Percentiles rank a stretch among this genome's conserved stretches.
Evolutionary conservation across 2,888 invertebrate species (phyloP).

Genomic region (Lapara coniferarum): DNA sequence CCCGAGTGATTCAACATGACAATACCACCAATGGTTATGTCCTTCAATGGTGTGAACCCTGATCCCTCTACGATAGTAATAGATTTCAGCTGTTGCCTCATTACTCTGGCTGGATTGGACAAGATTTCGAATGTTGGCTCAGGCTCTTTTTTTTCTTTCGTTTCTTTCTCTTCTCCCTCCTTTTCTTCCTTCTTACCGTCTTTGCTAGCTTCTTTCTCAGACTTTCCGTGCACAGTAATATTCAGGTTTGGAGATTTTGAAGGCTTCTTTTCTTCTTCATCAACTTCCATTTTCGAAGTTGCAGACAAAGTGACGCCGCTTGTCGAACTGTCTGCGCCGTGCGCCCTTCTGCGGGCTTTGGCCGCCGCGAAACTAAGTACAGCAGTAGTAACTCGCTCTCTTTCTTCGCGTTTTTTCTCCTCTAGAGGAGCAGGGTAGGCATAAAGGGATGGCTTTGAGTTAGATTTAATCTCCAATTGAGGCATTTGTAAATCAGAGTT

Average conservation of each 20-base stretch:
- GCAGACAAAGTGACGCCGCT: constrained; percentile 80
- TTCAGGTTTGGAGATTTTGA: constrained; percentile 78
- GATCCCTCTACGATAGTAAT: constrained; percentile 91
- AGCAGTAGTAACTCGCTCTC: constrained; percentile 98
- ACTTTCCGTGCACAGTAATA: constrained; percentile 77
- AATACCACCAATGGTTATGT: constrained; percentile 97
- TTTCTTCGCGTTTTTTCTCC: constrained; percentile 98
- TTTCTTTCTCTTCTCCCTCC: constrained; percentile 73
- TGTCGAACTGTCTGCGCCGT: constrained; percentile 86
- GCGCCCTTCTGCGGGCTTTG: constrained; percentile 94
- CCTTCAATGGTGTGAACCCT: constrained; percentile 93
- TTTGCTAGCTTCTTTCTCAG: constrained; percentile 76
- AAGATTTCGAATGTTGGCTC: constrained; percentile 96
- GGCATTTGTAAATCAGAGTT: constrained; percentile 97
- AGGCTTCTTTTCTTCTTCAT: constrained; percentile 85
- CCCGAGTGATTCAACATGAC: constrained; percentile 95
- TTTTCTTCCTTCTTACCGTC: constrained; percentile 80
- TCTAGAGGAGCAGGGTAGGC: constrained; percentile 98
- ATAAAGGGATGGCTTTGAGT: constrained; percentile 96
- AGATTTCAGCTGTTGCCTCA: constrained; percentile 94
- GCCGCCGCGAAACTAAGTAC: constrained; percentile 97
- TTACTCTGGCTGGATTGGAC: constrained; percentile 96
- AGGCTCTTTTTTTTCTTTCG: constrained; percentile 89
- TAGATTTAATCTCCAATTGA: constrained; percentile 95
- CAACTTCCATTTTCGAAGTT: constrained; percentile 95